Base-by-base conservation (phyloP, 2,113 vertebrate genomes). In the Ibidorhyncha struthersii region DNA sequence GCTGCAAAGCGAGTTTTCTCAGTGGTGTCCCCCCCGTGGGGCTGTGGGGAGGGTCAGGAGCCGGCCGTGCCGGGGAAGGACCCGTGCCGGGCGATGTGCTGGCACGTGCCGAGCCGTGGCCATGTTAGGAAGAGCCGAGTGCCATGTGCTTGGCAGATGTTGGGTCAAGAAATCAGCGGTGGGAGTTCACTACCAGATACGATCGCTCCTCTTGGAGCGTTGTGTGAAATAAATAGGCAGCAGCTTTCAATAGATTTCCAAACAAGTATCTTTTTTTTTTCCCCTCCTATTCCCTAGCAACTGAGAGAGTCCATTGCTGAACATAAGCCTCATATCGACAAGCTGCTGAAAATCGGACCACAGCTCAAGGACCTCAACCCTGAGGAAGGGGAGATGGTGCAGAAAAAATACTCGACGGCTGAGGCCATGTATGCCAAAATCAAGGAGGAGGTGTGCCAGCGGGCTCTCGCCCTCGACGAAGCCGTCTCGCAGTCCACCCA, bases 291-390 rank as follows among this genome's bases (percentile, higher is more conserved):
- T 78, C 80, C 94, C 43, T 97, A 99, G 99, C 98, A 99, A 97
- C 97, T 99, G 95, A 97, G 99, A 67, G 99, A 99, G 96, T 99
- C 99, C 9, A 99, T 99, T 29, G 98, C 99, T 0, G 99, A 99
- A 34, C 99, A 99, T 95, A 99, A 99, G 70, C 99, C 99, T 53
- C 99, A 99, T 92, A 99, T 99, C 47, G 99, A 99, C 98, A 99
- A 99, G 95, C 98, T 99, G 89, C 97, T 99, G 95, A 99, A 99
- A 98, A 99, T 99, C 18, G 99, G 99, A 10, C 99, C 99, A 1
- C 99, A 99, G 95, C 98, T 99, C 96, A 99, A 98, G 26, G 98
- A 99, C 82, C 98, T 99, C 91, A 99, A 99, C 94, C 94, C 98
- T 0, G 98, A 99, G 82, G 99, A 99, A 96, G 99, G 99, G 10